A percentile compares a stretch with the other conserved stretches of the same genome.
phyloP scores from a whole-genome alignment of 2,113 vertebrate species.

The Oreochromis tanganicae region DNA sequence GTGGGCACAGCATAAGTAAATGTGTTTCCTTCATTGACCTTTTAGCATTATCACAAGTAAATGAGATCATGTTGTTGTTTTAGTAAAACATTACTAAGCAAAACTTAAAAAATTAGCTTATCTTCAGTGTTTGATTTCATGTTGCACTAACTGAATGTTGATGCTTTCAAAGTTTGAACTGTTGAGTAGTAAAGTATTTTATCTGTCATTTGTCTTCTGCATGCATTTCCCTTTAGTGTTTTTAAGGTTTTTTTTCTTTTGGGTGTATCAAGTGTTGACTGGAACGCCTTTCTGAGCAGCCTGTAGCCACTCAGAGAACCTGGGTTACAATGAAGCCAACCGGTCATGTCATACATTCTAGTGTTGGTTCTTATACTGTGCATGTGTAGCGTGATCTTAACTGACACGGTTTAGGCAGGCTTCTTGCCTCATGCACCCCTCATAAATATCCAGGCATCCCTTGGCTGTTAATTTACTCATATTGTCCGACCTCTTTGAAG shows the following conservation, averaged over 20 bases:
- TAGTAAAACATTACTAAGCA: background rate
- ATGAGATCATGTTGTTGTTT: background rate
- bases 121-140: background rate
- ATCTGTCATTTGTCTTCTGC: background rate
- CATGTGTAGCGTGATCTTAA: background rate
- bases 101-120: background rate
- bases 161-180: background rate
- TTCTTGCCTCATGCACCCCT: fast-evolving
- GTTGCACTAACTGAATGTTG: background rate
- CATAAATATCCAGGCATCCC: background rate
- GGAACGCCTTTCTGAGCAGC: background rate
- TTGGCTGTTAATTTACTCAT: background rate
- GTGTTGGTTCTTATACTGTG: background rate
- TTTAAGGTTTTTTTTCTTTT: background rate
- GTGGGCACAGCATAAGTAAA: background rate
- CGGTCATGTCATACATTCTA: background rate
- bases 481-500: background rate
- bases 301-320: background rate
- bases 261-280: background rate
- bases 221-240: background rate
- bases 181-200: background rate
- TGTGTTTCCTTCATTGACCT: background rate
- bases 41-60: background rate
- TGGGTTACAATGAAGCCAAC: background rate
- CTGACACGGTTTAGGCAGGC: background rate